These are phyloP conservation scores for Machaerirhynchus nigripectus DNA, from an alignment of 2,113 vertebrate species.

Conservation along the genomic window DNA sequence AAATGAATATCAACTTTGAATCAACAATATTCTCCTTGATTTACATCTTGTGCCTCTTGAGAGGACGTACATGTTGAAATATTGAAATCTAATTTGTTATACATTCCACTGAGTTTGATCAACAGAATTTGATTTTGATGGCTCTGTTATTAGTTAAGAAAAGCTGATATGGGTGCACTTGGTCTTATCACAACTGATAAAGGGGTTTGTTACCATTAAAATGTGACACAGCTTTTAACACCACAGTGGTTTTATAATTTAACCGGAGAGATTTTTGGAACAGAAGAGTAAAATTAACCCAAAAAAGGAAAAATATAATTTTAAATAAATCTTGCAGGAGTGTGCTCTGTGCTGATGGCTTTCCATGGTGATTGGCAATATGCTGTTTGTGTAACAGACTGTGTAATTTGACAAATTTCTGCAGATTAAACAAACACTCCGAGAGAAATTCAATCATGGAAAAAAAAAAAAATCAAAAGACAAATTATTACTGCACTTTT, in stretches of 20 bases:
- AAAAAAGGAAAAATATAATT: neutral
- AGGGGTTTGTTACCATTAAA: neutral
- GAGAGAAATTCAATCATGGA: neutral
- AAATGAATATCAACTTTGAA: slow-evolving; percentile 43
- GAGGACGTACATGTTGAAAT: neutral
- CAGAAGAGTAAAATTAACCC: neutral
- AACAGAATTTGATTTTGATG: neutral
- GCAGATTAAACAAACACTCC: neutral
- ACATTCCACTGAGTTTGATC: neutral
- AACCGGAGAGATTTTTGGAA: neutral
- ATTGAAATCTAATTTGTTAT: slow-evolving; percentile 15
- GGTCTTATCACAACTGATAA: neutral
- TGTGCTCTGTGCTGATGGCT: neutral
- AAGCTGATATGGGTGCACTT: neutral
- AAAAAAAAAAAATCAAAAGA: neutral
- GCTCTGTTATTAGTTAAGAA: neutral
- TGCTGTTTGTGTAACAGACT: neutral
- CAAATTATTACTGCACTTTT: neutral
- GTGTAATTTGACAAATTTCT: neutral
- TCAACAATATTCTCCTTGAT: slow-evolving; percentile 1
- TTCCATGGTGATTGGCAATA: neutral
- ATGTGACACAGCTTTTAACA: neutral
- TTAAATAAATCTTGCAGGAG: neutral
- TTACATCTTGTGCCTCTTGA: slow-evolving; percentile 21
- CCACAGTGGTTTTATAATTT: neutral